These are phyloP conservation scores for Dipodomys spectabilis DNA, from an alignment of 2,113 vertebrate species.

Conservation along the genomic window DNA sequence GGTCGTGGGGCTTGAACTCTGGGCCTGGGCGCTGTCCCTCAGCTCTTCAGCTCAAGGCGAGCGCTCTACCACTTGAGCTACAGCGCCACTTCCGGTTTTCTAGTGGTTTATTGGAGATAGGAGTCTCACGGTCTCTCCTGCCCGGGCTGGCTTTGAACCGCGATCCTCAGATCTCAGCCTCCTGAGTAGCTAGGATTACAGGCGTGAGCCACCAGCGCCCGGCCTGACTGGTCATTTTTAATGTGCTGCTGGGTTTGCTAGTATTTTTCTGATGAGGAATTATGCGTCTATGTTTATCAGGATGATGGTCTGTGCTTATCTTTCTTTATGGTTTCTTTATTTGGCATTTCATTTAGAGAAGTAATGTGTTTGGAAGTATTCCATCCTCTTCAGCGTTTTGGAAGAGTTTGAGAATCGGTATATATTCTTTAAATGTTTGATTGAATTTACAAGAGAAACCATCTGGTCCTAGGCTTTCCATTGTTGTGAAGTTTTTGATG, in stretches of 20 bases:
- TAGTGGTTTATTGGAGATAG: too few relatives aligned
- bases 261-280: not conserved
- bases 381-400: not conserved
- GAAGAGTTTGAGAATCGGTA: not conserved
- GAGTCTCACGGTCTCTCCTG: too few relatives aligned
- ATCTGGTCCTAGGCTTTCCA: not conserved
- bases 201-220: too few relatives aligned
- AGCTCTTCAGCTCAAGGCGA: too few relatives aligned
- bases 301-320: not conserved
- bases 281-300: not conserved
- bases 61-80: too few relatives aligned
- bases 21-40: too few relatives aligned
- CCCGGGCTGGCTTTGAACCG: too few relatives aligned
- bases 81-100: too few relatives aligned
- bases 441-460: not conserved
- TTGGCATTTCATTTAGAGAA: not conserved
- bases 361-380: not conserved
- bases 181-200: too few relatives aligned
- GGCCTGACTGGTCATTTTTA: not conserved
- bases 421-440: not conserved
- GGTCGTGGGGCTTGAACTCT: too few relatives aligned
- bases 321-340: not conserved
- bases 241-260: not conserved
- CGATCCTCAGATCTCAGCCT: too few relatives aligned
- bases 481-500: not conserved